Evolutionary conservation across 2,797 vertebrate genomes (phyloP), one percentile per base, ranked within the genome.

Genomic region (Pseudochromis fuscus): DNA sequence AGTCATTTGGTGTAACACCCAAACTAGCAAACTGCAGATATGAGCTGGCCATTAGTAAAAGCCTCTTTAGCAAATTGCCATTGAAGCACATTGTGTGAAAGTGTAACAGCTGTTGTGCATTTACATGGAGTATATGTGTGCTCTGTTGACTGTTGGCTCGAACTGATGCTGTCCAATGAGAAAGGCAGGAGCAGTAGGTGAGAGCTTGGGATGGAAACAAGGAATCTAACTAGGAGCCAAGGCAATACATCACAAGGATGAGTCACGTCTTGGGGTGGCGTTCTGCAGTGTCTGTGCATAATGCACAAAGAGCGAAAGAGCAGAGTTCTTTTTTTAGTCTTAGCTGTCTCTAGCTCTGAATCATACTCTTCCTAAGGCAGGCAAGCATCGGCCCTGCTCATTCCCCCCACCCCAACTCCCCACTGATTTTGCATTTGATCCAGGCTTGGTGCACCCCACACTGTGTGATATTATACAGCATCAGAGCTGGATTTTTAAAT

Each of bases 251-350:
- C 72, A 87, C 77, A 88, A 78, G 63, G 89, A 92, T 95, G 94
- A 94, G 85, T 94, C 94, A 95, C 77, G 38, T 88, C 82, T 86
- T 81, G 67, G 73, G 70, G 76, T 88, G 86, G 73, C 64, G 64
- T 77, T 91, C 91, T 89, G 93, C 93, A 87, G 90, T 73, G 76
- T 87, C 75, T 86, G 79, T 89, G 84, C 87, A 85, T 83, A 79
- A 88, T 88, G 84, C 69, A 64, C 80, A 87, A 59, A 79, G 85
- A 83, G 75, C 52, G 7, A 66, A 80, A 77, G 75, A 83, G 72
- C 65, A 72, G 61, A 72, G 77, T 25, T 81, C 72, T 82, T 83
- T 87, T 81, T 89, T 84, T 84, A 82, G 81, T 70, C 65, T 56
- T 51, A 67, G 81, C 81, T 31, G 56, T 84, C 67, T 79, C 81